Evolutionary conservation across 2,113 vertebrate genomes (phyloP), one percentile per base, ranked within the genome.

Genomic region (Oryzias celebensis): DNA sequence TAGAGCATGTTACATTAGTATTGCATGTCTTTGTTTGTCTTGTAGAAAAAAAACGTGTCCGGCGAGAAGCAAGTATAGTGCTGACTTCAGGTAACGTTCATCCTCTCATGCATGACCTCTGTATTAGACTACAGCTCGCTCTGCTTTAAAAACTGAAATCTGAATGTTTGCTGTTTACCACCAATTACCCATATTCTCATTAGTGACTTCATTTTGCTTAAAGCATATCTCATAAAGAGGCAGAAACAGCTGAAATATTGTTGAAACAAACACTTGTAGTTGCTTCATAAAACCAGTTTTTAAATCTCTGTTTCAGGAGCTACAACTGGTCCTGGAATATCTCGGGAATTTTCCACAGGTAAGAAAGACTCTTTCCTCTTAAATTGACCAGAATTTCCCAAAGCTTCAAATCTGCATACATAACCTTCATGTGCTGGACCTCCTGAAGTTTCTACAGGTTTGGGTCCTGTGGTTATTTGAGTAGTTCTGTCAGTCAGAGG

Each of bases 1-100:
- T 63, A 26, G 62, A 69, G 76, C 83, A 83, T 78, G 76, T 22
- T 69, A 15, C 3, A 53, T 58, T 70, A 67, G 71, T 65, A 76
- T 46, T 80, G 74, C 69, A 77, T 87, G 72, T 81, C 60, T 78
- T 46, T 49, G 49, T 71, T 26, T 80, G 58, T 77, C 43, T 69
- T 64, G 22, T 82, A 88, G 85, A 56, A n/a, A 46, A 48, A 52
- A 82, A 71, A 63, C 51, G 22, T 47, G 41, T 65, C 22, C 80
- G 72, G 56, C 81, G 63, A 16, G 5, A 2, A 1, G 20, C 14
- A 31, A 26, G 0, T 0, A 15, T 3, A 22, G 36, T 45, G 5
- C 14, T 4, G 17, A 42, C 20, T 41, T 42, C 48, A 70, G 26
- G 55, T 68, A 55, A 71, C 24, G 22, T 18, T 15, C n/a, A 36